A percentile compares a stretch with the other conserved stretches of the same genome.
Evolutionary conservation across 2,113 vertebrate genomes (phyloP).

Genomic region (Hippocampus comes): DNA sequence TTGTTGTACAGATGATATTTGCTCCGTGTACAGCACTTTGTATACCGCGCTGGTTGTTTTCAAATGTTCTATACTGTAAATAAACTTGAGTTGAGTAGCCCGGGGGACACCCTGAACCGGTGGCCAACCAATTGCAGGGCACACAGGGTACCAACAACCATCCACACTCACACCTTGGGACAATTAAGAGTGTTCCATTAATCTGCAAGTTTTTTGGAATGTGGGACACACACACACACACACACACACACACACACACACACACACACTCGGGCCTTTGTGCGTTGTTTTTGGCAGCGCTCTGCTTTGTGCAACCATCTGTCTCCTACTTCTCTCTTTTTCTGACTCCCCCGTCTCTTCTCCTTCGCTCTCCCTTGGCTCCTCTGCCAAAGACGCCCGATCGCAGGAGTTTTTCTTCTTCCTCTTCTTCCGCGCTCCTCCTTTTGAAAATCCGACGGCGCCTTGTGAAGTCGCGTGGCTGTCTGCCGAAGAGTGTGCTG

Average conservation of each 20-base stretch:
- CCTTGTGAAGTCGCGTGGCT: constrained; percentile 91
- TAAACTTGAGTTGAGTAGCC: no score
- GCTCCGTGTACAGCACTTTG: no score
- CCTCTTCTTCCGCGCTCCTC: constrained; percentile 56
- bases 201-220: no score
- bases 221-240: constrained; percentile 70
- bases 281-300: constrained; percentile 87
- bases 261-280: constrained; percentile 81
- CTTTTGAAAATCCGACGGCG: constrained; percentile 81
- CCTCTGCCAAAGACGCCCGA: constrained; percentile 92
- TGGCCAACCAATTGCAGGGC: no score
- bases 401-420: constrained; percentile 57
- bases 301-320: constrained; percentile 95
- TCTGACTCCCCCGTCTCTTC: constrained; percentile 19
- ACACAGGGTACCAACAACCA: no score
- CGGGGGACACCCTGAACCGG: no score
- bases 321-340: constrained; percentile 92
- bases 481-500: constrained; percentile 72
- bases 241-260: no score
- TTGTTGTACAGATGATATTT: no score
- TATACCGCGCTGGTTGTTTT: no score
- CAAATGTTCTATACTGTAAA: no score
- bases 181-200: no score
- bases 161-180: no score
- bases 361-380: constrained; percentile 66